Base-by-base conservation (phyloP, 2,797 vertebrate genomes). In the Siniperca obscura region DNA sequence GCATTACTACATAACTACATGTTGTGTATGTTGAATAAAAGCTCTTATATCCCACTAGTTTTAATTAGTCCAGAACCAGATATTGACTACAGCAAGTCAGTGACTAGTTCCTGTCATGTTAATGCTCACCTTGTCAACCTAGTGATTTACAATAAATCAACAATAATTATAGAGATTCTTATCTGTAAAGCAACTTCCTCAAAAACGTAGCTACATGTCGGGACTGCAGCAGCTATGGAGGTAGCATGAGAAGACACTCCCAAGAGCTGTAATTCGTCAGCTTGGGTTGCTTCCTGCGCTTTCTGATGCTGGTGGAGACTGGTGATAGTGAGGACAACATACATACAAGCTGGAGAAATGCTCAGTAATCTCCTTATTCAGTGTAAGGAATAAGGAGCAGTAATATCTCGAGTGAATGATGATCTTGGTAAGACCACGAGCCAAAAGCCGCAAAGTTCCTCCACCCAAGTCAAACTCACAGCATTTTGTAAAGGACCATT, bases 11-110 rank as follows among this genome's bases (percentile, higher is more conserved):
- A 55, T 68, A 85, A 64, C 59, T n/a, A 70, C 46, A 73, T 59
- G 77, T 42, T 88, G 70, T 80, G 70, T 72, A 25, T 76, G 78
- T 74, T 68, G 56, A 80, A 60, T 69, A 62, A 65, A 81, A 81
- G 66, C 72, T 83, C 62, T 76, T 40, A 75, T 61, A 74, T 72
- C 19, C 3, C 21, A 71, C 25, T 70, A 46, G 55, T 66, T 77
- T 72, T 57, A 78, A 86, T 72, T 56, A 74, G 56, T 55, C 25
- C 25, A 42, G 61, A 73, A 65, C 19, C 65, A 81, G 66, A 81
- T 38, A 42, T 0, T 30, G n/a, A 69, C 48, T n/a, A 30, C 30
- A 80, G 56, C 5, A 6, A 64, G 36, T 61, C 66, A 16, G 17
- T 56, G 38, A 70, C 22, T 27, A 25, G 7, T 22, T 85, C 55